These are phyloP conservation scores for Microtus ochrogaster DNA, from an alignment of 2,113 vertebrate genomes.

Conservation along the genomic window DNA sequence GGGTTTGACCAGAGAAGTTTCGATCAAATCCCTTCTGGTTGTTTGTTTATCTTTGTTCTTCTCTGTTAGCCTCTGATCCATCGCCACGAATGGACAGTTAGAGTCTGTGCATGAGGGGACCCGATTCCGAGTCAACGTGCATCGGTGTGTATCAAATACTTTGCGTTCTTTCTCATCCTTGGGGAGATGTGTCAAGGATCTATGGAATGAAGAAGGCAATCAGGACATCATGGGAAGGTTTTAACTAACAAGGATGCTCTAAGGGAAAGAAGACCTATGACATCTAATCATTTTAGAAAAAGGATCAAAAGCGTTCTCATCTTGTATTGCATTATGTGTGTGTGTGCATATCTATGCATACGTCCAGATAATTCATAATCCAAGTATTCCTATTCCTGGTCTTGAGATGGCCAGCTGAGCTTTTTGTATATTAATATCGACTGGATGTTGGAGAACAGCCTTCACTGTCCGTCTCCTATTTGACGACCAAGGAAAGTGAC, in stretches of 20 bases:
- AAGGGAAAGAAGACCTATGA: neutral
- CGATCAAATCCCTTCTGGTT: neutral
- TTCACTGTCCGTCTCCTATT: neutral
- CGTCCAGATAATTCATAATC: neutral
- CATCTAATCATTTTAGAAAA: slow-evolving; percentile 15
- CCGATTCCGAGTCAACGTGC: neutral
- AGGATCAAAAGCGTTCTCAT: neutral
- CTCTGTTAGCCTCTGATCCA: slow-evolving; percentile 29
- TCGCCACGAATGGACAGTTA: neutral
- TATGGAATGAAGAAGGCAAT: neutral
- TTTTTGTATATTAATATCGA: slow-evolving; percentile 66
- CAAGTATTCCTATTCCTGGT: neutral
- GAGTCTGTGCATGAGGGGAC: neutral
- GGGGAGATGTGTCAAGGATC: neutral
- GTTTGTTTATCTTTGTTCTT: neutral
- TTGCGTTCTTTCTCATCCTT: neutral
- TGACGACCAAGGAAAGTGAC: slow-evolving; percentile 57
- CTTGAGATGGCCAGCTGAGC: slow-evolving; percentile 16
- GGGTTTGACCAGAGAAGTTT: neutral
- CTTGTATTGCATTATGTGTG: neutral
- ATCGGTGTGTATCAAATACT: neutral
- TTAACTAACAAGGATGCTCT: slow-evolving; percentile 19
- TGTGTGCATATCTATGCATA: neutral
- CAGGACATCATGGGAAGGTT: neutral
- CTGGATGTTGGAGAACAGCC: slow-evolving; percentile 36